Percentiles rank a stretch among this genome's conserved stretches.
These are phyloP conservation scores for Dallia pectoralis DNA, from an alignment of 2,797 vertebrate genomes.

Conservation along the genomic window DNA sequence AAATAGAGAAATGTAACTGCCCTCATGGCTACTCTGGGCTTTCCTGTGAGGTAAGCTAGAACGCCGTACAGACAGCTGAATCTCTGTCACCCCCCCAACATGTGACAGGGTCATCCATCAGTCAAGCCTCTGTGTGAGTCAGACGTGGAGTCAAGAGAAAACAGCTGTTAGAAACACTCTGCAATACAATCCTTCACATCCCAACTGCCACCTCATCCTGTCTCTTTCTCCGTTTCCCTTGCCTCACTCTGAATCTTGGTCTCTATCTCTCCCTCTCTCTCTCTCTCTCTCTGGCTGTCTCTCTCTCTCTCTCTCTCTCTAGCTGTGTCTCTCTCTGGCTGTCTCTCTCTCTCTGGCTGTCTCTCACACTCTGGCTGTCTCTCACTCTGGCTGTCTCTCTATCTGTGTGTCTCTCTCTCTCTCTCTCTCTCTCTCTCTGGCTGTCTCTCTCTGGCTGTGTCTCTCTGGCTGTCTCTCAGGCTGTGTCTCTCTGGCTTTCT, in stretches of 20 bases:
- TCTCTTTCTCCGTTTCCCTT: background rate
- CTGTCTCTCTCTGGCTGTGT: no score
- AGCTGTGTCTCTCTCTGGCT: no score
- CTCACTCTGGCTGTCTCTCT: no score
- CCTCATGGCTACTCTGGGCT: constrained; percentile 87
- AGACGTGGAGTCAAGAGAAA: background rate
- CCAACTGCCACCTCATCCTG: background rate
- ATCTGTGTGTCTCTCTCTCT: no score
- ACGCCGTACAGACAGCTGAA: background rate
- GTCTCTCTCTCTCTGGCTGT: no score
- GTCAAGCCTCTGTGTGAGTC: background rate
- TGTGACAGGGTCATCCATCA: background rate
- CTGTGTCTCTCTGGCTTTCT: background rate
- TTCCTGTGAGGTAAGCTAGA: constrained; percentile 88
- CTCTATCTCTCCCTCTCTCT: no score
- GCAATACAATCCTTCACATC: background rate
- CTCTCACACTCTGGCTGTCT: no score
- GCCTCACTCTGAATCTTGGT: no score
- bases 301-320: no score
- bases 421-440: no score
- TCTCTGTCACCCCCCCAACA: background rate
- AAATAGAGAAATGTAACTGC: constrained; percentile 91
- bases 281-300: no score
- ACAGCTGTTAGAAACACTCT: background rate
- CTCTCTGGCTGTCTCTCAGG: background rate